Evolutionary conservation across 2,113 vertebrate genomes (phyloP), one percentile per base, ranked within the genome.

Genomic region (Cyprinodon tularosa): DNA sequence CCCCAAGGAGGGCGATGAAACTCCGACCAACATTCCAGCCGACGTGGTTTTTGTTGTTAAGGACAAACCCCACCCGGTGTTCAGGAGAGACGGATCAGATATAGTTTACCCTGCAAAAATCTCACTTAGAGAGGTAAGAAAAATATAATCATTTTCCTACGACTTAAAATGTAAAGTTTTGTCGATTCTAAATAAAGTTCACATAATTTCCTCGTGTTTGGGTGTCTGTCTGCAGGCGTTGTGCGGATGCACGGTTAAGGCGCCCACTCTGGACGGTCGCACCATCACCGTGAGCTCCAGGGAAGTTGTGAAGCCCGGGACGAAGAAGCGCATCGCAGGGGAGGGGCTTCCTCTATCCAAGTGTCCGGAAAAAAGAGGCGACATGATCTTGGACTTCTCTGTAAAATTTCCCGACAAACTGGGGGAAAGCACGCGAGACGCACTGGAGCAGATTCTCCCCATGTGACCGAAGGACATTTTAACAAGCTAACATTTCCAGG

Each of bases 11-110:
- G 97, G 98, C 0, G 97, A 99, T 75, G 97, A 99, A 90, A 97
- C 96, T 0, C 93, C 96, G 60, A 92, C 76, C 84, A 96, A 92
- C 94, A 97, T 98, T 92, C 98, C 97, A 0, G 96, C 98, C 0
- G 97, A 98, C 53, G 96, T 99, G 1, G 95, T 99, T 84, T 99
- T 99, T 81, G 97, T 99, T 50, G 94, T 99, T 20, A 98, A 96
- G 87, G 98, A 99, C 92, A 98, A 97, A 68, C 95, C 95, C 0
- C 98, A 99, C 48, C 90, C 90, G 0, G 88, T 96, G 20, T 99
- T 96, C 88, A 95, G 93, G 76, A 92, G 98, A 64, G 97, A 97
- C 0, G 97, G 97, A 14, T 98, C 97, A 0, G 97, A 99, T 75
- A 95, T 99, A 11, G 80, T 99, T 53, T 99, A 96, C 86, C 95